Evolutionary conservation across 2,888 invertebrate genomes (phyloP).

Genomic region (Andrena marginata): DNA sequence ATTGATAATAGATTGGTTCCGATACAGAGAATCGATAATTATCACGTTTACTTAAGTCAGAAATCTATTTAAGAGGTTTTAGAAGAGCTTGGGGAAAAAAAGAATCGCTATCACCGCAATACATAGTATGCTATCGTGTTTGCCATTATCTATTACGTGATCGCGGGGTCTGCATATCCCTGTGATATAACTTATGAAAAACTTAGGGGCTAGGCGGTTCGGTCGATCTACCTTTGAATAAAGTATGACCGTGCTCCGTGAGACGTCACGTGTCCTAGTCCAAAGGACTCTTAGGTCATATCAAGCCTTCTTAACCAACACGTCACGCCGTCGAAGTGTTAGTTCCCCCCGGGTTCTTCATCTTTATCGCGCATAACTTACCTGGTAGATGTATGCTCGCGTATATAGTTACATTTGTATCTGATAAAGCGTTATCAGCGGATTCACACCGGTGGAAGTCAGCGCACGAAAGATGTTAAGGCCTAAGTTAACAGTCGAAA

Average conservation of each 20-base stretch:
- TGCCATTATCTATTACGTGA: constrained; percentile 46
- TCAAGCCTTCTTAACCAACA: constrained; percentile 11
- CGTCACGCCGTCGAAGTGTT: constrained; percentile 1
- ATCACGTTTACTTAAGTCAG: neutral
- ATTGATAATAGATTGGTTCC: constrained; percentile 29
- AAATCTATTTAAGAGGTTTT: constrained; percentile 4
- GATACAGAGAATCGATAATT: constrained; percentile 38
- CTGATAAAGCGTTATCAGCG: constrained; percentile 3
- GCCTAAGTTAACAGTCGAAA: neutral
- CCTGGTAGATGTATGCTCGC: neutral
- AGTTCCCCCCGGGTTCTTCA: constrained; percentile 8
- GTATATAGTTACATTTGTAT: neutral
- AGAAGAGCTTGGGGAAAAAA: neutral
- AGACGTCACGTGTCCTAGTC: constrained; percentile 52
- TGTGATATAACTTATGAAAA: constrained; percentile 37
- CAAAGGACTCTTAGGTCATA: constrained; percentile 45
- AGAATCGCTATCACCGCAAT: constrained; percentile 19
- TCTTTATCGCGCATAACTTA: constrained; percentile 3
- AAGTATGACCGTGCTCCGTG: constrained; percentile 64
- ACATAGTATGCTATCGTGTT: constrained; percentile 5
- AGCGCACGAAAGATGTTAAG: neutral
- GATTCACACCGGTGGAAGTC: neutral
- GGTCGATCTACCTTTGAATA: constrained; percentile 66
- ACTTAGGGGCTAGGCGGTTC: constrained; percentile 31
- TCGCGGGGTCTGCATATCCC: constrained; percentile 1